A percentile compares a stretch with the other conserved stretches of the same genome.
phyloP scores from a whole-genome alignment of 2,113 vertebrate species.

The Macaca fascicularis region T2T-MFA8v1.1 NC_088381.1:2215001-2215500 shows the following conservation, averaged over 20 bases:
- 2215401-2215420: neutral
- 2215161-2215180: too few relatives aligned
- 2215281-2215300: accelerated
- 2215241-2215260: neutral
- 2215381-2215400: neutral
- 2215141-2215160: too few relatives aligned
- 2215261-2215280: neutral
- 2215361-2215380: neutral
- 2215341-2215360: neutral
- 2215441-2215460: neutral
- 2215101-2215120: too few relatives aligned
- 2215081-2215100: too few relatives aligned
- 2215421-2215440: neutral
- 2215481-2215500: neutral
- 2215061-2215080: too few relatives aligned
- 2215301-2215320: neutral
- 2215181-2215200: too few relatives aligned
- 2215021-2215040: too few relatives aligned
- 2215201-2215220: too few relatives aligned
- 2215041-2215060: too few relatives aligned
- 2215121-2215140: too few relatives aligned
- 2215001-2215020: too few relatives aligned
- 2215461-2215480: neutral
- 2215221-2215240: neutral
- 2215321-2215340: too few relatives aligned